These are phyloP conservation scores for Myotis pilosus DNA, from an alignment of 2,797 vertebrate genomes.

Conservation along the genomic window DNA sequence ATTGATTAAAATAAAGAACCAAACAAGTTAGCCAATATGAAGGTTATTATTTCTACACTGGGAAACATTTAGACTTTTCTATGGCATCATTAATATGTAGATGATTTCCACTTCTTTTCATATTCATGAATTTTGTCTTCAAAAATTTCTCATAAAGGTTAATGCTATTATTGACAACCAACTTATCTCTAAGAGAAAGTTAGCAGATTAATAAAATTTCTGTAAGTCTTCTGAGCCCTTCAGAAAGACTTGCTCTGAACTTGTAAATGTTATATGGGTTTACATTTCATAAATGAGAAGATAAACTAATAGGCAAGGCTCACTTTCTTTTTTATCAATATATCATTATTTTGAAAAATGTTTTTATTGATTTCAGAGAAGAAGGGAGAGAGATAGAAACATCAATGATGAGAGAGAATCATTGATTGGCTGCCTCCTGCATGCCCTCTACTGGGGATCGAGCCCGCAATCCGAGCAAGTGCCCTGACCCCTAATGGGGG, in stretches of 20 bases:
- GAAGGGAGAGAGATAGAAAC: too few species aligned
- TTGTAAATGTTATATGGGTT: neutral
- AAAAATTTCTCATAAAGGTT: neutral
- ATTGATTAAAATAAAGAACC: conserved; percentile 22
- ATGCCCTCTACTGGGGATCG: too few species aligned
- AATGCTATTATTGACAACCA: neutral
- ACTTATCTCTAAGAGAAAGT: neutral
- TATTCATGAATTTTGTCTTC: neutral
- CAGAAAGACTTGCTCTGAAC: neutral
- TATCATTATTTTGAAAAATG: too few species aligned
- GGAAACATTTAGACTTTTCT: conserved; percentile 30
- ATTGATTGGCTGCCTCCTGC: too few species aligned
- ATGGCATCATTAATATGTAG: neutral
- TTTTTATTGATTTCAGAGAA: too few species aligned
- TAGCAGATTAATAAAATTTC: conserved; percentile 18
- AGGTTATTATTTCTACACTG: neutral
- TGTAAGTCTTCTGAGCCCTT: neutral
- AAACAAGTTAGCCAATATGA: neutral
- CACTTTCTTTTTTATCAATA: neutral
- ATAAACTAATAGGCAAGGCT: neutral
- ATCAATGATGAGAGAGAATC: too few species aligned
- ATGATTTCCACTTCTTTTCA: neutral
- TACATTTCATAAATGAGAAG: conserved; percentile 25
- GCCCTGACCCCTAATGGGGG: too few species aligned
- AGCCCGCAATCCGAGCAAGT: too few species aligned